Conservation (phyloP, 2,113 vertebrate species). For the Lamprotornis superbus region DNA sequence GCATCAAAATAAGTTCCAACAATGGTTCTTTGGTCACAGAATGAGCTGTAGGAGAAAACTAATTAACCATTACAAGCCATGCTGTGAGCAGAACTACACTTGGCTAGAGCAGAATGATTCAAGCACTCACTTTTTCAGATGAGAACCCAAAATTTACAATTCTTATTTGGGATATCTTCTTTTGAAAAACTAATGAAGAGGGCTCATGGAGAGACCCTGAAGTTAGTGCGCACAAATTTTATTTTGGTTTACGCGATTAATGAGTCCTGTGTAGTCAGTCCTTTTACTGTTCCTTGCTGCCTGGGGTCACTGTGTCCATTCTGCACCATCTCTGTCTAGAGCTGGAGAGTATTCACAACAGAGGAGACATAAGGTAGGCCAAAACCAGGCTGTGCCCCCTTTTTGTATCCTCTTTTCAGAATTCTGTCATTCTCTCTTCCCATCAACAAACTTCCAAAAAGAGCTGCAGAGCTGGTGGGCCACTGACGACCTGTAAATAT, state of each 20-base stretch:
- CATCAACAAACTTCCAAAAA: not conserved
- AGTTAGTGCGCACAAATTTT: not conserved
- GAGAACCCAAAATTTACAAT: not conserved
- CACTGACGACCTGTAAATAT: not conserved
- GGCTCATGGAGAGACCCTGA: not conserved
- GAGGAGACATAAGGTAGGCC: not conserved
- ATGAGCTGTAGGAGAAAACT: not conserved
- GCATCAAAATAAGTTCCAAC: not conserved
- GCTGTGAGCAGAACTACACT: not conserved
- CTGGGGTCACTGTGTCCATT: not conserved
- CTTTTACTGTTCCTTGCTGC: not conserved
- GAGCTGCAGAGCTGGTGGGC: not conserved
- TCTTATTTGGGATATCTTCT: not conserved
- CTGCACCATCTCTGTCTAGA: not conserved
- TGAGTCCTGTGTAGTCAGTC: not conserved
- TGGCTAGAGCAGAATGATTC: not conserved
- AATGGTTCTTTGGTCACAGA: not conserved
- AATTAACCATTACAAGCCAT: not conserved
- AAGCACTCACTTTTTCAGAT: not conserved
- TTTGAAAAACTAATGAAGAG: not conserved
- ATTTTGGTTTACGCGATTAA: accelerated
- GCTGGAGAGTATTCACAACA: not conserved
- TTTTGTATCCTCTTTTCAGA: not conserved
- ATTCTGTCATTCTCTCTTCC: not conserved
- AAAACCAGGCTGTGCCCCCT: not conserved